Evolutionary conservation across 2,797 vertebrate genomes (phyloP).

Genomic region (Ptychobarbus kaznakovi): DNA sequence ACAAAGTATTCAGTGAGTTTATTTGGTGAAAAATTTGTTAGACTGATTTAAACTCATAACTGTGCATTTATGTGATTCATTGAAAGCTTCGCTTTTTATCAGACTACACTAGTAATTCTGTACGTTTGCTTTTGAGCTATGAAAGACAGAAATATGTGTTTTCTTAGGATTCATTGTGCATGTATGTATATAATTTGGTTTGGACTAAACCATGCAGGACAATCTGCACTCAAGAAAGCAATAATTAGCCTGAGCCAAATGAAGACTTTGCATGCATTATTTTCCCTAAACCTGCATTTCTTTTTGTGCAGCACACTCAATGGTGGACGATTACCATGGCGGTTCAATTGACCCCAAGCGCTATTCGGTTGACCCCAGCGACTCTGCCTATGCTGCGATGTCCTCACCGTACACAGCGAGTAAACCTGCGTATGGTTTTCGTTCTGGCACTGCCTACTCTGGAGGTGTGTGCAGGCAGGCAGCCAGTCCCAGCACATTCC

Average conservation of each 20-base stretch:
- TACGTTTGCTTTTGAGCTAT: too few species aligned
- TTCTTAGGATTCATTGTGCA: not conserved
- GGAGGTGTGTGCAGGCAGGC: constrained; percentile 78
- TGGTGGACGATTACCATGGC: constrained; percentile 83
- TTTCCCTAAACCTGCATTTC: not conserved
- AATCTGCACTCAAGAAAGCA: constrained; percentile 1
- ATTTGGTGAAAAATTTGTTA: not conserved
- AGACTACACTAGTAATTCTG: not conserved
- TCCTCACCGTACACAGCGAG: constrained; percentile 72
- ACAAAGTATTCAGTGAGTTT: not conserved
- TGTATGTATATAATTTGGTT: not conserved
- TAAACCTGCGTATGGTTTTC: constrained; percentile 77
- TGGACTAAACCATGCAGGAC: not conserved
- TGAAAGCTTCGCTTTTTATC: not conserved
- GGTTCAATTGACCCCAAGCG: constrained; percentile 80
- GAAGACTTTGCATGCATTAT: constrained; percentile 10
- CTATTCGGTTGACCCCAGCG: constrained; percentile 79
- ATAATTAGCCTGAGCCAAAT: constrained; percentile 13
- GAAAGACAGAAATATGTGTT: not conserved
- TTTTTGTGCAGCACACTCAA: constrained; percentile 76
- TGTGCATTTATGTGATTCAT: not conserved
- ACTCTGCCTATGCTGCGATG: constrained; percentile 80
- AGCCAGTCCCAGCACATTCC: constrained; percentile 83
- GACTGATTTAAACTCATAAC: not conserved
- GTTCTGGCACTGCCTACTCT: constrained; percentile 73